A percentile compares a stretch with the other conserved stretches of the same genome.
Evolutionary conservation across 2,888 invertebrate genomes (phyloP).

Genomic region (Drosophila niveifrons): DNA sequence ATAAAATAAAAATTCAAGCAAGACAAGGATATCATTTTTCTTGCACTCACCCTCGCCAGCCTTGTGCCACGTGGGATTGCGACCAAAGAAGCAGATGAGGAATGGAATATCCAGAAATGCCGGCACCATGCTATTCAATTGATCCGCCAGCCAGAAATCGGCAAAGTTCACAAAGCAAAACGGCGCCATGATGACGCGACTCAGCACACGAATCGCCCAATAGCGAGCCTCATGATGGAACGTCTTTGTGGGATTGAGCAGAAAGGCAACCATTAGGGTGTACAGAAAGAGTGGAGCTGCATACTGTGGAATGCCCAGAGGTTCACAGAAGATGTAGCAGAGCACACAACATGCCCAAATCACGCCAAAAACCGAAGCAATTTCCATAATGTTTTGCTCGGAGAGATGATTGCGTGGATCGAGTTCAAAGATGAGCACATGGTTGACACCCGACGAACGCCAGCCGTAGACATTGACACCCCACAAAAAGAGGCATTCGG

Average conservation of each 20-base stretch:
- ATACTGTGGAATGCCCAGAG: constrained; percentile 91
- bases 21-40: neutral
- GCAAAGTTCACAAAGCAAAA: constrained; percentile 93
- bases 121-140: constrained; percentile 91
- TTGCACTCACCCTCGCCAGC: constrained; percentile 80
- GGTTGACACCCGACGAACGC: constrained; percentile 93
- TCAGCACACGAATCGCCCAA: constrained; percentile 88
- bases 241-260: constrained; percentile 91
- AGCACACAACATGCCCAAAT: constrained; percentile 90
- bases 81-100: constrained; percentile 91
- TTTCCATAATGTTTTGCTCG: constrained; percentile 92
- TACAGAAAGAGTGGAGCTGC: constrained; percentile 91
- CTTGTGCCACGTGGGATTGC: constrained; percentile 87
- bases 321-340: constrained; percentile 89
- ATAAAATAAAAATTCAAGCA: neutral
- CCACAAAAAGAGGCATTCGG: constrained; percentile 91
- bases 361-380: constrained; percentile 91
- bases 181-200: constrained; percentile 90
- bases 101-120: constrained; percentile 93
- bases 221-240: constrained; percentile 91
- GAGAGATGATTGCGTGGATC: constrained; percentile 92
- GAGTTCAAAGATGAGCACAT: constrained; percentile 93
- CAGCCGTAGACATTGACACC: constrained; percentile 93
- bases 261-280: constrained; percentile 89
- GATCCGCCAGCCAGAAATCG: constrained; percentile 95